Percentiles rank a stretch among this genome's conserved stretches.
Evolutionary conservation across 2,797 vertebrate species (phyloP).

Genomic region (Rhincodon typus): DNA sequence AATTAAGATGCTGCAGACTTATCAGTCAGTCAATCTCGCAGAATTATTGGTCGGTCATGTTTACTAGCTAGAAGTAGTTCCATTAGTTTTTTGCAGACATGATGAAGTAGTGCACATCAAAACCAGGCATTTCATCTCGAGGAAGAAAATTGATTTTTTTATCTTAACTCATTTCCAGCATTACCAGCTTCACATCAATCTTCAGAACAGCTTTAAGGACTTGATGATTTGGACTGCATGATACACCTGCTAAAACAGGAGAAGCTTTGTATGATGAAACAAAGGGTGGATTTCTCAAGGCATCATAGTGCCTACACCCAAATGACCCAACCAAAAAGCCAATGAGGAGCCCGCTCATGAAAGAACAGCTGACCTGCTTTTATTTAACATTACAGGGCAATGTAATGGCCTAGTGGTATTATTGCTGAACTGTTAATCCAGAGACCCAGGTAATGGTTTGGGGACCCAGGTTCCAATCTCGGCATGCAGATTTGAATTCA

Average conservation of each 20-base stretch:
- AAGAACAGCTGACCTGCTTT: no score
- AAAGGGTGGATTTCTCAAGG: no score
- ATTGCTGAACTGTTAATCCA: no score
- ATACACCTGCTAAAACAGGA: background rate
- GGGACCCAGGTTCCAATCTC: no score
- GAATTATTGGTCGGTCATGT: background rate
- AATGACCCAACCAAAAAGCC: no score
- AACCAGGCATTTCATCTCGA: background rate
- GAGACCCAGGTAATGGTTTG: no score
- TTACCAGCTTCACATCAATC: background rate
- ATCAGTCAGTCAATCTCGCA: background rate
- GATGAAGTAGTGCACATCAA: background rate
- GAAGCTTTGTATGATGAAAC: background rate
- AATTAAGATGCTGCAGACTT: background rate
- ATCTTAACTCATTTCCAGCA: background rate
- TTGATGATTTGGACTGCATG: background rate
- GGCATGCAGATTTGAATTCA: no score
- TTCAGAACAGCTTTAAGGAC: background rate
- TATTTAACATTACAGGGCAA: no score
- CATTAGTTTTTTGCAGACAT: background rate
- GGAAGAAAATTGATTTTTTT: background rate
- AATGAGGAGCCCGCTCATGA: no score
- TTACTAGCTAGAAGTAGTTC: background rate
- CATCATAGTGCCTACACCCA: no score
- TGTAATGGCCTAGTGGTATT: no score